Evolutionary conservation across 2,888 invertebrate genomes (phyloP).

Genomic region (Pseudanteris insignis): DNA sequence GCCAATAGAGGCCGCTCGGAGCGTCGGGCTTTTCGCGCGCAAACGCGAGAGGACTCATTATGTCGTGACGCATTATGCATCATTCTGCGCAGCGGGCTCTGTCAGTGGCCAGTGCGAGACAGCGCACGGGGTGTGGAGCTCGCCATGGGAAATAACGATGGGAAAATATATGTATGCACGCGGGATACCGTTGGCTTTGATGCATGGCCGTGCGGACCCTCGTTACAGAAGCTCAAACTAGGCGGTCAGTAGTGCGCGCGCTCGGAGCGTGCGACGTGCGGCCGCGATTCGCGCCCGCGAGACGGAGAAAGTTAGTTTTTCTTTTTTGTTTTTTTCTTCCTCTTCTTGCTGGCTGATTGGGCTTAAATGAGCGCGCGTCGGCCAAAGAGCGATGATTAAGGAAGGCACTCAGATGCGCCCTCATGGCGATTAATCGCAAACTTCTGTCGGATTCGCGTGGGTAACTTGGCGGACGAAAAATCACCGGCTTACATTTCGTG

Average conservation of each 20-base stretch:
- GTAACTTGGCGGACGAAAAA: too few relatives aligned
- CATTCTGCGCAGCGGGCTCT: conserved; percentile 52
- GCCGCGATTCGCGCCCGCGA: conserved; percentile 27
- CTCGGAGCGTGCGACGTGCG: conserved; percentile 9
- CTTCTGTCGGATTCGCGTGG: too few relatives aligned
- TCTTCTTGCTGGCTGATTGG: too few relatives aligned
- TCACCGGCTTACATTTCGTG: too few relatives aligned
- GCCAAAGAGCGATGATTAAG: too few relatives aligned
- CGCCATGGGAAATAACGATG: conserved; percentile 55
- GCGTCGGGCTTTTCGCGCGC: conserved; percentile 7
- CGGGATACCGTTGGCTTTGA: conserved; percentile 56
- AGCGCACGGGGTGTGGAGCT: conserved; percentile 38
- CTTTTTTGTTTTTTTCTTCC: too few relatives aligned
- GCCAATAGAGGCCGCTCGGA: background rate
- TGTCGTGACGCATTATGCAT: conserved; percentile 57
- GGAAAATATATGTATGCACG: conserved; percentile 53
- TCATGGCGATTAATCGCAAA: too few relatives aligned
- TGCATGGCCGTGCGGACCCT: conserved; percentile 49
- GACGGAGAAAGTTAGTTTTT: too few relatives aligned
- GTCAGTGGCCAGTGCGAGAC: conserved; percentile 35
- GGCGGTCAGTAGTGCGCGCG: conserved; percentile 49
- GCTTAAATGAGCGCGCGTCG: too few relatives aligned
- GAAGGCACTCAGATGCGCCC: too few relatives aligned
- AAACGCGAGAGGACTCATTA: conserved; percentile 53
- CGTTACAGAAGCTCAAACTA: conserved; percentile 41